Evolutionary conservation across 2,113 vertebrate genomes (phyloP), one percentile per base, ranked within the genome.

Genomic region (Malurus cyaneus): DNA sequence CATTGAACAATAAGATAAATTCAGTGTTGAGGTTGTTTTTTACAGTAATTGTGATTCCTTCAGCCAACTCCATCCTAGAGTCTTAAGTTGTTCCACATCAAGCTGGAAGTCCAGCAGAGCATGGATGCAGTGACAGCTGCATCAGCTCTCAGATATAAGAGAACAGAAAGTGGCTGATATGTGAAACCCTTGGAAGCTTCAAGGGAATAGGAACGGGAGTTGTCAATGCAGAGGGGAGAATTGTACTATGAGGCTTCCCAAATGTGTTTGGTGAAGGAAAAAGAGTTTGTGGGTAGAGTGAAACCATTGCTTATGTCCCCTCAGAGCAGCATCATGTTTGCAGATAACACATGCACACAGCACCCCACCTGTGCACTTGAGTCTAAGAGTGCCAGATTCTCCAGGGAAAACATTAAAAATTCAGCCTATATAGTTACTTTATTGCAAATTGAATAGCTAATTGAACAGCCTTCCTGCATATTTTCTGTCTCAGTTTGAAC

Each of bases 191-290:
- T 56, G 8, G 20, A 31, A 71, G 5, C 34, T 60, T 26, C 0
- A 0, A 47, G 16, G 28, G 21, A 64, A 64, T 3, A 18, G 44
- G 10, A 83, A 3, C 13, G 0, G 1, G 2, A 2, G 6, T 78
- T 95, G 28, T 24, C 53, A 49, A 5, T 28, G 11, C 36, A 69
- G 36, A 52, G 9, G 1, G 3, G 3, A 12, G 0, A 67, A 31
- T 32, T 92, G 18, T 73, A 18, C 34, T 39, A 7, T 52, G 44
- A 13, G 26, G 1, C 23, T 87, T 86, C 20, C 61, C 36, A 60
- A 39, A 57, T 7, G 7, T 54, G 12, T 14, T 2, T 4, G 23
- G 6, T 89, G 56, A 80, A 73, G 29, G 29, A 61, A n/a, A 66
- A 77, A 74, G 26, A 56, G 8, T 6, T 10, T 52, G 12, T 46